Evolutionary conservation across 2,113 vertebrate species (phyloP).

Genomic region (Pseudolaguvia tuberculata): DNA sequence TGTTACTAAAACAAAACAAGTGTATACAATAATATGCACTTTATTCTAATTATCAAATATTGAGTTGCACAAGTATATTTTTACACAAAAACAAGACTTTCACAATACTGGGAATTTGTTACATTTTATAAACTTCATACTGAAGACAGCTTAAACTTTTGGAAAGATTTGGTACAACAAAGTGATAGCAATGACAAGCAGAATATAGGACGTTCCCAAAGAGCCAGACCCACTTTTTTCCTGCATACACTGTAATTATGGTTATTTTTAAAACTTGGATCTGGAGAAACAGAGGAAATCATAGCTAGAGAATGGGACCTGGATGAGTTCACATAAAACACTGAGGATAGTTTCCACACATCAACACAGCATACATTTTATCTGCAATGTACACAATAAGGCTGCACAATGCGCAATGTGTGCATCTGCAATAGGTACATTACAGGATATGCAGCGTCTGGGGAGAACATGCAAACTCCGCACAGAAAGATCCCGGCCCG

Average conservation of each 20-base stretch:
- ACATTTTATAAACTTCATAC: not conserved
- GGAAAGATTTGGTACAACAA: slow-evolving; percentile 20
- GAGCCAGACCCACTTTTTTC: slow-evolving; percentile 54
- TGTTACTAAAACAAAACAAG: not conserved
- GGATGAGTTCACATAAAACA: slow-evolving; percentile 2
- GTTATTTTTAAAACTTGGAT: slow-evolving; percentile 70
- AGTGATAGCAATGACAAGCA: slow-evolving; percentile 42
- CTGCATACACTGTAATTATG: slow-evolving; percentile 65
- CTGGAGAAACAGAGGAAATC: slow-evolving; percentile 53
- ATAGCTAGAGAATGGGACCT: slow-evolving; percentile 49
- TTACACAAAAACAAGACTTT: not conserved
- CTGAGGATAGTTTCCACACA: slow-evolving; percentile 33
- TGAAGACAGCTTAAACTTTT: not conserved
- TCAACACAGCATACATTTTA: not conserved
- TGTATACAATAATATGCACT: not conserved
- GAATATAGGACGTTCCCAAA: slow-evolving; percentile 52
- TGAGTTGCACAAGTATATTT: not conserved
- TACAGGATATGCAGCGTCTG: too few species aligned
- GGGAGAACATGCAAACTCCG: too few species aligned
- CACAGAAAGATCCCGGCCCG: too few species aligned
- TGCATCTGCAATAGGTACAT: slow-evolving; percentile 15
- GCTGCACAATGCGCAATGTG: not conserved
- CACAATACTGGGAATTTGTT: not conserved
- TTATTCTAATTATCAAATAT: not conserved
- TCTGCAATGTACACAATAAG: not conserved